Conservation (phyloP, 1,140 invertebrate genomes). For the Trinorchestia longiramus region DNA sequence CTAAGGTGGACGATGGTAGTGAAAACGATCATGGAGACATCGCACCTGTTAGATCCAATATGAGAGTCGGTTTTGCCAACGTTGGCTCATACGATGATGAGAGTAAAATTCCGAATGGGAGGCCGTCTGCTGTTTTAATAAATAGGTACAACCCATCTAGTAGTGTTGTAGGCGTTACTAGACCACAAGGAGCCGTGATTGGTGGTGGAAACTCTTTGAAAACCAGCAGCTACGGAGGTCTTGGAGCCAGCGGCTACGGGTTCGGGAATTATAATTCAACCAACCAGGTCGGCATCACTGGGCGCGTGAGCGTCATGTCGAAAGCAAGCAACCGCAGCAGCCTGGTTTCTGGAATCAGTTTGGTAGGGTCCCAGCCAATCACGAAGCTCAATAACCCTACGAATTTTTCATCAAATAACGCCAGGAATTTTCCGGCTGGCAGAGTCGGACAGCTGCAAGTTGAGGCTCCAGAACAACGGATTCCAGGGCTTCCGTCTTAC, state of each 20-base stretch:
- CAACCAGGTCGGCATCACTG: background rate
- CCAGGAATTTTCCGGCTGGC: slow-evolving; percentile 18
- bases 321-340: slow-evolving; percentile 50
- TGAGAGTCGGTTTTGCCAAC: background rate
- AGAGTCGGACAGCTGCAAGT: background rate
- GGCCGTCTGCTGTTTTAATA: background rate
- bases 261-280: background rate
- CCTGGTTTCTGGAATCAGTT: slow-evolving; percentile 30
- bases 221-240: slow-evolving; percentile 14
- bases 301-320: slow-evolving; percentile 17
- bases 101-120: background rate
- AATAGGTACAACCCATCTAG: slow-evolving; percentile 20
- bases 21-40: background rate
- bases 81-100: slow-evolving; percentile 1
- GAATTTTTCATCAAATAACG: slow-evolving; percentile 23
- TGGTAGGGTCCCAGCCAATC: slow-evolving; percentile 28
- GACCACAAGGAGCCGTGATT: slow-evolving; percentile 31
- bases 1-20: background rate
- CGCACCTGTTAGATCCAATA: slow-evolving; percentile 2
- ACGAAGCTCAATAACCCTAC: slow-evolving; percentile 28
- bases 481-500: slow-evolving; percentile 8
- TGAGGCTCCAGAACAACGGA: background rate
- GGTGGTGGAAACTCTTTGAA: slow-evolving; percentile 8
- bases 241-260: background rate
- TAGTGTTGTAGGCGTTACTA: slow-evolving; percentile 27